Evolutionary conservation across 2,797 vertebrate species (phyloP), one percentile per base, ranked within the genome.

Genomic region (Hyperoplus immaculatus): DNA sequence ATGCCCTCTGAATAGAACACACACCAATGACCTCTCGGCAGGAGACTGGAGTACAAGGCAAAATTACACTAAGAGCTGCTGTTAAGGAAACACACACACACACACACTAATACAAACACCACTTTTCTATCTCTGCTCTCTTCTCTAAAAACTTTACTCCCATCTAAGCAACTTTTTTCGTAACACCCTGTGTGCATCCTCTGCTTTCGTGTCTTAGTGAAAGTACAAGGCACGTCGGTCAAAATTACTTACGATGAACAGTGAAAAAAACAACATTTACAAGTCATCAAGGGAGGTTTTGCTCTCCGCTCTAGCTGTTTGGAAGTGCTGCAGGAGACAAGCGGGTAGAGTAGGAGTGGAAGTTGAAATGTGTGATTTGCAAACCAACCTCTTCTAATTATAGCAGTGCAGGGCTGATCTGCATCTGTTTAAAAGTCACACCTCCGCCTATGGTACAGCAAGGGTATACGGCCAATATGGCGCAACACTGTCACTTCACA

Each of bases 21-120:
- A 92, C 89, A 89, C 88, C 86, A 77, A 58, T 88, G 90, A 92
- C 89, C 92, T 92, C 90, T 53, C 75, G 47, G 79, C 83, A 76
- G 87, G 86, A 88, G 80, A 76, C 59, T n/a, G 57, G 70, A 64
- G 77, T 62, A 69, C 66, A 88, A 80, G 89, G 90, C 89, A 89
- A 84, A 69, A 82, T 84, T 69, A 78, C 54, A 74, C 73, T 77
- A 73, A 72, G 70, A 76, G 82, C 72, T 64, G 49, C 81, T 88
- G 88, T 53, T 72, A 53, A 11, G 78, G 58, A 76, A 65, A 59
- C 64, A 15, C 13, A 80, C 56, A 72, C 10, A 63, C 13, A 16
- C 36, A 77, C 2, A 62, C 10, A 66, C 8, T 21, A 15, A 65
- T 18, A 47, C 18, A 54, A 67, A 3, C 16, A n/a, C 4, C 46